Conservation (phyloP, 2,888 invertebrate genomes). For the Bedellia somnulentella region DNA sequence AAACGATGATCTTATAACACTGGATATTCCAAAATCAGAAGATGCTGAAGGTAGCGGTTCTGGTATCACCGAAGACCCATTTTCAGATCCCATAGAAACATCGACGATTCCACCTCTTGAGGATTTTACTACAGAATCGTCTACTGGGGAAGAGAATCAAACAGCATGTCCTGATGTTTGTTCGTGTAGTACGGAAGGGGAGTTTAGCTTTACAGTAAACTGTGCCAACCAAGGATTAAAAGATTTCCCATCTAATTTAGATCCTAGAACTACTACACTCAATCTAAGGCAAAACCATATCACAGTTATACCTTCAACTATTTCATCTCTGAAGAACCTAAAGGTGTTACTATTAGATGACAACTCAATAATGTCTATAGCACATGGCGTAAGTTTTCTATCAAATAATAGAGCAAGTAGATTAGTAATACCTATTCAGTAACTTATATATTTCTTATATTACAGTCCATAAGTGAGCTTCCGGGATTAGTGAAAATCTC, state of each 20-base stretch:
- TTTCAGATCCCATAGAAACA: conserved; percentile 13
- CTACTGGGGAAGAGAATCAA: conserved; percentile 12
- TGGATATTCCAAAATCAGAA: conserved; percentile 20
- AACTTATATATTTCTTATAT: too few relatives aligned
- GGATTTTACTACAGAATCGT: conserved; percentile 17
- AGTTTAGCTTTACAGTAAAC: conserved; percentile 36
- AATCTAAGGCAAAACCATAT: conserved; percentile 44
- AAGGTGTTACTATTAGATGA: conserved; percentile 33
- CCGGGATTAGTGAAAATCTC: conserved; percentile 29
- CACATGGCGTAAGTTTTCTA: conserved; percentile 30
- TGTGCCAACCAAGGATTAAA: conserved; percentile 50
- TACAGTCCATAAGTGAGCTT: conserved; percentile 47
- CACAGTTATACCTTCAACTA: conserved; percentile 33
- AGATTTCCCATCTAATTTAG: conserved; percentile 43
- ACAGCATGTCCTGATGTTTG: conserved; percentile 30
- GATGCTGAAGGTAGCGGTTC: conserved; percentile 32
- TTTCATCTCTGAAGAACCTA: conserved; percentile 30
- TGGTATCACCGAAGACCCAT: conserved; percentile 22
- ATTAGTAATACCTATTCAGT: too few relatives aligned
- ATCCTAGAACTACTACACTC: conserved; percentile 29
- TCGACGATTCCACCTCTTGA: conserved; percentile 20
- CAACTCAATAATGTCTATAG: conserved; percentile 35
- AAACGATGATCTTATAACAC: conserved; percentile 40
- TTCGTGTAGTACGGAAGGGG: conserved; percentile 34
- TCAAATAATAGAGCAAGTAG: conserved; percentile 3